A percentile compares a stretch with the other conserved stretches of the same genome.
Conservation (phyloP, 2,113 vertebrate genomes). For the human region GRCh38 chr16:71136001-71136500, state of each 20-base stretch:
- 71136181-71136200: slow-evolving; percentile 45
- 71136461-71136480: background rate
- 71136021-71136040: slow-evolving; percentile 68
- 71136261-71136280: slow-evolving; percentile 44
- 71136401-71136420: background rate
- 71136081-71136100: slow-evolving; percentile 28
- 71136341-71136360: slow-evolving; percentile 32
- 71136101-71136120: slow-evolving; percentile 45
- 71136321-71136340: slow-evolving; percentile 24
- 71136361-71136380: background rate
- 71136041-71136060: slow-evolving; percentile 54
- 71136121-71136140: slow-evolving; percentile 35
- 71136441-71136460: slow-evolving; percentile 31
- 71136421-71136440: background rate
- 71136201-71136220: slow-evolving; percentile 39
- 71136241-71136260: slow-evolving; percentile 46
- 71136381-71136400: slow-evolving; percentile 49
- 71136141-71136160: background rate
- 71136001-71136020: slow-evolving; percentile 63
- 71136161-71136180: slow-evolving; percentile 23
- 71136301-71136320: background rate
- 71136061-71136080: slow-evolving; percentile 37
- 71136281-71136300: slow-evolving; percentile 66
- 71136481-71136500: background rate
- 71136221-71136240: slow-evolving; percentile 37